Percentiles rank a stretch among this genome's conserved stretches.
Evolutionary conservation across 2,888 invertebrate genomes (phyloP).

Genomic region (Diloba caeruleocephala): DNA sequence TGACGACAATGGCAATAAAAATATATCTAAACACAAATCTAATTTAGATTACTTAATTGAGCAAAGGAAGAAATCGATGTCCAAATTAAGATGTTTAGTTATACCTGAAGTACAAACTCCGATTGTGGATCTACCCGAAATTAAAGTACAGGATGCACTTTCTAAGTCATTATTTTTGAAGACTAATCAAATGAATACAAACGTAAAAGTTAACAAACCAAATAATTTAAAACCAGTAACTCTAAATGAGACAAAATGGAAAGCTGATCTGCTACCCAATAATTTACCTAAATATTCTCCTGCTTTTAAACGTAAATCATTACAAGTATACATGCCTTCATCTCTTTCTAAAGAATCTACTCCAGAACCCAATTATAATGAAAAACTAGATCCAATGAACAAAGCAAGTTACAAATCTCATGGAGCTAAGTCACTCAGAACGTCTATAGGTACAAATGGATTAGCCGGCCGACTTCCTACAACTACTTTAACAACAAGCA

Average conservation of each 20-base stretch:
- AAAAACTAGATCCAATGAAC: constrained; percentile 69
- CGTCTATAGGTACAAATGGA: constrained; percentile 69
- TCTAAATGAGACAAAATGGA: constrained; percentile 82
- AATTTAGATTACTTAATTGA: constrained; percentile 94
- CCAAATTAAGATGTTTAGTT: constrained; percentile 95
- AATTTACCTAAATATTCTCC: constrained; percentile 94
- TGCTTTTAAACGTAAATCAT: constrained; percentile 93
- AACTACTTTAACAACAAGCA: constrained; percentile 58
- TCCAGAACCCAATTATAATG: constrained; percentile 79
- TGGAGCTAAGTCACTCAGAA: constrained; percentile 65
- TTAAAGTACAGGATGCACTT: constrained; percentile 92
- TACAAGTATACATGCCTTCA: constrained; percentile 90
- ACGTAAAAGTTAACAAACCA: constrained; percentile 68
- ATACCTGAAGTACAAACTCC: constrained; percentile 93
- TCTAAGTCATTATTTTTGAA: constrained; percentile 82
- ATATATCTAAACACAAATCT: constrained; percentile 86
- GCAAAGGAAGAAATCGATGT: constrained; percentile 94
- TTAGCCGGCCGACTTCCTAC: constrained; percentile 60
- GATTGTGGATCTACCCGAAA: constrained; percentile 94
- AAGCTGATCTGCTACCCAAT: constrained; percentile 77
- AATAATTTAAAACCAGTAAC: constrained; percentile 69
- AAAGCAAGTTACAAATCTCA: constrained; percentile 68
- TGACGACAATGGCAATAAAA: constrained; percentile 80
- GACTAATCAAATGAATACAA: constrained; percentile 68
- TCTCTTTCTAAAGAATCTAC: constrained; percentile 84